Evolutionary conservation across 2,797 vertebrate genomes (phyloP), one percentile per base, ranked within the genome.

Genomic region (Bovichtus diacanthus): DNA sequence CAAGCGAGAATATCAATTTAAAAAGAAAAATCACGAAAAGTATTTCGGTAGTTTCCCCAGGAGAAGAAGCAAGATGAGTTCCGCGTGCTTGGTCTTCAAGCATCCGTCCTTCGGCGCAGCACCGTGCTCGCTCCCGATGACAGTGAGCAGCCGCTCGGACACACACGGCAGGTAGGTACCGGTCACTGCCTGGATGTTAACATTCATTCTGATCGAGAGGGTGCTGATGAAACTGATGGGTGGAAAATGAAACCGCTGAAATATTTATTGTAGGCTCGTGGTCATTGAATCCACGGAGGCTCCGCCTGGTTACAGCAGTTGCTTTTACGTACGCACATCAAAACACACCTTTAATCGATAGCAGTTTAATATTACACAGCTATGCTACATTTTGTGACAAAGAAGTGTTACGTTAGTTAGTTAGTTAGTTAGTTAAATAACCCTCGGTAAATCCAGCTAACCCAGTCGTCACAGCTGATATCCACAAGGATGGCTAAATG

Each of bases 151-250:
- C 47, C 53, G 72, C 36, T 51, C 73, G 50, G 78, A 76, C 54
- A 41, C 71, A 15, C 54, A 59, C 56, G 49, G 56, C 87, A 92
- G 93, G 93, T 94, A 81, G 56, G 82, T 31, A 2, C 56, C 65
- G 13, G 12, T 51, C 47, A 13, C 21, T 5, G n/a, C 15, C 47
- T 50, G 47, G 23, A 6, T 6, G 38, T 15, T 39, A 15, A 16
- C 13, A 39, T 41, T 41, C 13, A 41, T 41, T 41, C 39, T 41
- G 13, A 41, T 29, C n/a, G n/a, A n/a, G n/a, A n/a, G n/a, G n/a
- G n/a, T n/a, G n/a, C n/a, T n/a, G n/a, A n/a, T n/a, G n/a, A n/a
- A n/a, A n/a, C n/a, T n/a, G n/a, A n/a, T n/a, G n/a, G n/a, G n/a
- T n/a, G n/a, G n/a, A n/a, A n/a, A n/a, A n/a, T n/a, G n/a, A n/a